Evolutionary conservation across 2,888 invertebrate genomes (phyloP).

Genomic region (Acronicta leporina): DNA sequence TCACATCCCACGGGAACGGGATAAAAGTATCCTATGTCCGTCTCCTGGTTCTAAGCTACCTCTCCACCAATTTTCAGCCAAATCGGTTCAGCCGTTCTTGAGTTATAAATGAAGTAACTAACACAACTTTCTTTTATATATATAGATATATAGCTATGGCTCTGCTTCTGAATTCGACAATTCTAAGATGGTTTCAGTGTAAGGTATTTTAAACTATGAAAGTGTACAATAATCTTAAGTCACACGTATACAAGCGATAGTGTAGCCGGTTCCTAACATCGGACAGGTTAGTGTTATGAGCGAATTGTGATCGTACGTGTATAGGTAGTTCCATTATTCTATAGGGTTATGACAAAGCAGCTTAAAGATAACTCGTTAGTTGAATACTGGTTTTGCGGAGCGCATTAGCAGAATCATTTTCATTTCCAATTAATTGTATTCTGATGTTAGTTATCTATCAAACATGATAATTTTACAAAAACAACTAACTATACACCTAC

Average conservation of each 20-base stretch:
- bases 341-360: slow-evolving; percentile 78
- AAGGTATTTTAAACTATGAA: background rate
- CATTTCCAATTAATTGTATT: slow-evolving; percentile 52
- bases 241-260: slow-evolving; percentile 1
- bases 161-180: no score
- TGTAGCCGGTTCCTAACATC: slow-evolving; percentile 43
- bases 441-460: slow-evolving; percentile 16
- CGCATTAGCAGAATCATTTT: slow-evolving; percentile 54
- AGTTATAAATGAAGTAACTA: no score
- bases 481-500: no score
- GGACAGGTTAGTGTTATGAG: slow-evolving; percentile 63
- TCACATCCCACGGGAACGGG: no score
- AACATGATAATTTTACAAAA: no score
- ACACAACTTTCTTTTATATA: no score
- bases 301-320: slow-evolving; percentile 66
- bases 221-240: slow-evolving; percentile 4
- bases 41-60: no score
- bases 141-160: no score
- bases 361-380: slow-evolving; percentile 80
- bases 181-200: no score
- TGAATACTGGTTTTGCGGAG: slow-evolving; percentile 67
- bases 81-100: no score
- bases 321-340: slow-evolving; percentile 68
- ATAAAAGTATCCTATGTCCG: no score
- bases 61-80: no score